A percentile compares a stretch with the other conserved stretches of the same genome.
phyloP scores from a whole-genome alignment of 2,888 invertebrate species.

The Linhomoeus sp. region DNA sequence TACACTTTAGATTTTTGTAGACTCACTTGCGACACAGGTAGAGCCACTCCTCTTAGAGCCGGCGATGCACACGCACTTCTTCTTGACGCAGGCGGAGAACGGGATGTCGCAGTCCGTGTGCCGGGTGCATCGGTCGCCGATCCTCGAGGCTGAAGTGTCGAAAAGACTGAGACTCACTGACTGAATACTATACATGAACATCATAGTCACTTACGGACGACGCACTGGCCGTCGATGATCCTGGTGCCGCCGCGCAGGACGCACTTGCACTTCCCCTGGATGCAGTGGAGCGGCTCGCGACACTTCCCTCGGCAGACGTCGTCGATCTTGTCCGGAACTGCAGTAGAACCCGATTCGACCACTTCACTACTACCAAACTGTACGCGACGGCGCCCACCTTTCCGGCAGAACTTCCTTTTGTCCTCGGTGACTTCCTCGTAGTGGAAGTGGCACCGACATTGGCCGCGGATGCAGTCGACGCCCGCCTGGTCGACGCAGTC shows the following conservation, averaged over 20 bases:
- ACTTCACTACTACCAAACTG: not conserved
- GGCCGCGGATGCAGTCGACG: not conserved
- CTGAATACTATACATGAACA: too few species aligned
- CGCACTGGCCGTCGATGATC: not conserved
- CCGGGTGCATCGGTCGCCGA: not conserved
- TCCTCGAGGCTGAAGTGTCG: too few species aligned
- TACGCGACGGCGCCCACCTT: too few species aligned
- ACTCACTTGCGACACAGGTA: not conserved
- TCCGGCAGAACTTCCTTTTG: not conserved
- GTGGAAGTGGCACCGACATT: not conserved
- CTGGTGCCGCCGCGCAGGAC: not conserved
- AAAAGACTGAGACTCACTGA: too few species aligned
- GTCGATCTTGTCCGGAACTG: not conserved
- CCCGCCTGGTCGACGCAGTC: not conserved
- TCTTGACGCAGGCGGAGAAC: not conserved
- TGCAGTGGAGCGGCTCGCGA: not conserved
- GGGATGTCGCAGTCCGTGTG: not conserved
- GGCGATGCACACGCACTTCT: not conserved
- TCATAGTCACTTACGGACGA: not conserved
- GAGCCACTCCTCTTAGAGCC: not conserved
- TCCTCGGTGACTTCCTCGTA: not conserved
- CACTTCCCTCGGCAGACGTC: not conserved
- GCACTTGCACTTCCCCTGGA: not conserved
- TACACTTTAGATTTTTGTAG: too few species aligned
- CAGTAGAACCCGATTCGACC: not conserved